phyloP scores from a whole-genome alignment of 2,888 invertebrate genomes.

The Zeuzera pyrina region DNA sequence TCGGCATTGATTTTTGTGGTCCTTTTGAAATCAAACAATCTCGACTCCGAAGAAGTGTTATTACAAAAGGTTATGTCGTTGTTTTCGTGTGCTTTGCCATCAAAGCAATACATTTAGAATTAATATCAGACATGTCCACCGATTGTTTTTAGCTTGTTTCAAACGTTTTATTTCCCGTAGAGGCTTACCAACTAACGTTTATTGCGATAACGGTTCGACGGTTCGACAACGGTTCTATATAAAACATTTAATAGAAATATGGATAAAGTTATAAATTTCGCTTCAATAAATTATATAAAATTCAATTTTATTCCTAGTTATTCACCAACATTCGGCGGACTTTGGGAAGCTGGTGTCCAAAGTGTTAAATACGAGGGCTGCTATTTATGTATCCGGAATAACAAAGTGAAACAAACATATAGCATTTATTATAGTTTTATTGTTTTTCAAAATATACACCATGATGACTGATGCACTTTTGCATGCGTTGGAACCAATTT shows the following conservation, averaged over 20 bases:
- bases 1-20: constrained; percentile 5
- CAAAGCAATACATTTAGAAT: too few species aligned
- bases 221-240: constrained; percentile 9
- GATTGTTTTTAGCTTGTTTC: constrained; percentile 10
- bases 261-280: not conserved
- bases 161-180: constrained; percentile 9
- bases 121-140: too few species aligned
- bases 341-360: constrained; percentile 23
- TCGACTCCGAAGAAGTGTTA: not conserved
- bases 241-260: constrained; percentile 3
- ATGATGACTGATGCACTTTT: too few species aligned
- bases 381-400: too few species aligned
- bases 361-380: constrained; percentile 20
- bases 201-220: constrained; percentile 12
- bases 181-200: constrained; percentile 7
- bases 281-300: constrained; percentile 7
- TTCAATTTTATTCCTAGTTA: constrained; percentile 23
- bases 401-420: too few species aligned
- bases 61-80: not conserved
- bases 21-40: too few species aligned
- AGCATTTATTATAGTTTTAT: too few species aligned
- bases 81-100: constrained; percentile 5
- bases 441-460: too few species aligned
- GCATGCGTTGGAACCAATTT: too few species aligned
- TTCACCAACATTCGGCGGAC: constrained; percentile 22